Conservation (phyloP, 2,797 vertebrate species). For the Thalassophryne amazonica region DNA sequence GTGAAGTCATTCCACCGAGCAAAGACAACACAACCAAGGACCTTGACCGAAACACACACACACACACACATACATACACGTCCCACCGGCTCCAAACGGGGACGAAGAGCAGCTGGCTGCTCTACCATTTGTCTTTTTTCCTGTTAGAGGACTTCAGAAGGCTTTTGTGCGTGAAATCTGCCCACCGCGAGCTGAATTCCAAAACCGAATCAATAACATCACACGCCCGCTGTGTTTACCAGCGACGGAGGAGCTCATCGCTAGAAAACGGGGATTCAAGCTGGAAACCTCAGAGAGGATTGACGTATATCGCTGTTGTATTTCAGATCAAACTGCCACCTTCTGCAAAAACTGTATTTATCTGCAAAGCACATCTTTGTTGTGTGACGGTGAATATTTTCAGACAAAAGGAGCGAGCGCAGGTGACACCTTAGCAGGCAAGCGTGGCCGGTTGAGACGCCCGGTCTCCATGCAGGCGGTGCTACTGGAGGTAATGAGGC, state of each 20-base stretch:
- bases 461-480: constrained; percentile 31
- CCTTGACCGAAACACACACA: constrained; percentile 62
- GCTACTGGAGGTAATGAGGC: constrained; percentile 66
- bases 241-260: constrained; percentile 41
- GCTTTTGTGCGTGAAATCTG: constrained; percentile 9
- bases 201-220: constrained; percentile 55
- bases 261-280: constrained; percentile 18
- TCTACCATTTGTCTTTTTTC: constrained; percentile 3
- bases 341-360: not conserved
- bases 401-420: constrained; percentile 7
- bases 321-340: not conserved
- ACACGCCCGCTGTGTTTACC: constrained; percentile 48
- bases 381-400: not conserved
- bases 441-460: constrained; percentile 9
- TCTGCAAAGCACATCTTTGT: not conserved
- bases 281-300: constrained; percentile 17
- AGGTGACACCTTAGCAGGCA: constrained; percentile 3
- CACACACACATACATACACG: no score
- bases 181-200: constrained; percentile 52
- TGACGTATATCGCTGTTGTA: not conserved
- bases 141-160: constrained; percentile 33
- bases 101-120: constrained; percentile 41
- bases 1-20: constrained; percentile 45
- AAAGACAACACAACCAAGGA: constrained; percentile 65
- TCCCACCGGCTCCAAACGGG: constrained; percentile 52